Percentiles rank a stretch among this genome's conserved stretches.
phyloP scores from a whole-genome alignment of 2,113 vertebrate genomes.

The Hippocampus abdominalis region DNA sequence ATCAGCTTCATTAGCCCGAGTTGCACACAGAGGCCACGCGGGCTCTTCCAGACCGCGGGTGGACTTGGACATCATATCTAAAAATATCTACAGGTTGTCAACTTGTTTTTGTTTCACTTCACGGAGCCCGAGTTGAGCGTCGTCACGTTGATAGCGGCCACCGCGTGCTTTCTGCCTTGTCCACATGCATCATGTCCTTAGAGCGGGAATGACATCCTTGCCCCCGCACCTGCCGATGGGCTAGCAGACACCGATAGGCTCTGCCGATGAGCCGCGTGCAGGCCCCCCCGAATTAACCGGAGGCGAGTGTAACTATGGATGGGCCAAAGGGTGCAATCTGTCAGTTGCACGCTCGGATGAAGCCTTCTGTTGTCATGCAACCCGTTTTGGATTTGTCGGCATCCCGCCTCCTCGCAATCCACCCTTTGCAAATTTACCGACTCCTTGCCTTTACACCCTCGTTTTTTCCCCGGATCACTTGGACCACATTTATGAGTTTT shows the following conservation, averaged over 20 bases:
- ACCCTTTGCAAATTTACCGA: too few relatives aligned
- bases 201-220: not conserved
- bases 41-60: not conserved
- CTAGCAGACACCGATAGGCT: not conserved
- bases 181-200: not conserved
- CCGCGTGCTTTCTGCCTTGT: not conserved
- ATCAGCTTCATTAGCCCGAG: conserved; percentile 2
- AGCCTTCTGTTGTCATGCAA: not conserved
- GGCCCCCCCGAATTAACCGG: not conserved
- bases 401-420: too few relatives aligned
- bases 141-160: too few relatives aligned
- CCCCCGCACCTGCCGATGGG: conserved; percentile 7
- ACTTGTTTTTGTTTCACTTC: not conserved
- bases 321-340: not conserved
- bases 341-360: not conserved
- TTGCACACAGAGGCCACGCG: not conserved
- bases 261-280: not conserved
- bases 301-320: not conserved
- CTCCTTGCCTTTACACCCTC: too few relatives aligned
- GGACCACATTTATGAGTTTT: too few relatives aligned
- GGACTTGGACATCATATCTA: not conserved
- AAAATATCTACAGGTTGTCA: conserved; percentile 12
- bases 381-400: not conserved
- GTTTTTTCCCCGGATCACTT: too few relatives aligned
- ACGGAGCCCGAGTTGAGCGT: not conserved